These are phyloP conservation scores for Pomatorhinus ruficollis DNA, from an alignment of 2,113 vertebrate genomes.

Conservation along the genomic window DNA sequence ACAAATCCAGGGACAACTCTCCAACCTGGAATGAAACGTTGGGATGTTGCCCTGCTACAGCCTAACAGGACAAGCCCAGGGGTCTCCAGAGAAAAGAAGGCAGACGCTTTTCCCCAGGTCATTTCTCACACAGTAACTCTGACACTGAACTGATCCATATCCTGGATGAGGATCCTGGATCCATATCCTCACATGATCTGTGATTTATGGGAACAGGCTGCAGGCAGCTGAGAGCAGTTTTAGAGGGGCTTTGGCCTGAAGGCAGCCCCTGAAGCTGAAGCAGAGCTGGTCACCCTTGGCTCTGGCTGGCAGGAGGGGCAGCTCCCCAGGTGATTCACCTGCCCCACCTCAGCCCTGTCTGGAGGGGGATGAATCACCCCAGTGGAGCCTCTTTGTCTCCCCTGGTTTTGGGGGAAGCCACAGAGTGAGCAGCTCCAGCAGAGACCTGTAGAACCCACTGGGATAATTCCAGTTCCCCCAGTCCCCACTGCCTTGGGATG, in stretches of 20 bases:
- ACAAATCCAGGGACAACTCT: background rate
- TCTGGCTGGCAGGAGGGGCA: background rate
- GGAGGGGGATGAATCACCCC: background rate
- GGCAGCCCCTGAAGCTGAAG: background rate
- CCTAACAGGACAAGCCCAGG: background rate
- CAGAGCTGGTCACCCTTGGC: background rate
- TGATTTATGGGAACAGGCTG: background rate
- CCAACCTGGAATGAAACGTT: too few species aligned
- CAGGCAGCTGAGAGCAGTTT: background rate
- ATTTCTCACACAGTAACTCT: background rate
- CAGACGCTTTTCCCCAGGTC: background rate
- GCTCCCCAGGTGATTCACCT: background rate
- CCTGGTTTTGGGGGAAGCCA: background rate
- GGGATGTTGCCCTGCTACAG: too few species aligned
- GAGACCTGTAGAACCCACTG: background rate
- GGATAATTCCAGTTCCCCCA: background rate
- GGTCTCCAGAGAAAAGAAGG: background rate
- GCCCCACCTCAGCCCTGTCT: background rate
- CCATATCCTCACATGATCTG: background rate
- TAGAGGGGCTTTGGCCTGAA: background rate
- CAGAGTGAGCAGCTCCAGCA: background rate
- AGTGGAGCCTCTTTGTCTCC: slow-evolving; percentile 1
- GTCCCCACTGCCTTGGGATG: background rate
- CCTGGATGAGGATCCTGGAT: background rate
- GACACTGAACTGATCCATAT: background rate